Percentiles rank a stretch among this genome's conserved stretches.
phyloP scores from a whole-genome alignment of 2,113 vertebrate species.

The Thomomys bottae region DNA sequence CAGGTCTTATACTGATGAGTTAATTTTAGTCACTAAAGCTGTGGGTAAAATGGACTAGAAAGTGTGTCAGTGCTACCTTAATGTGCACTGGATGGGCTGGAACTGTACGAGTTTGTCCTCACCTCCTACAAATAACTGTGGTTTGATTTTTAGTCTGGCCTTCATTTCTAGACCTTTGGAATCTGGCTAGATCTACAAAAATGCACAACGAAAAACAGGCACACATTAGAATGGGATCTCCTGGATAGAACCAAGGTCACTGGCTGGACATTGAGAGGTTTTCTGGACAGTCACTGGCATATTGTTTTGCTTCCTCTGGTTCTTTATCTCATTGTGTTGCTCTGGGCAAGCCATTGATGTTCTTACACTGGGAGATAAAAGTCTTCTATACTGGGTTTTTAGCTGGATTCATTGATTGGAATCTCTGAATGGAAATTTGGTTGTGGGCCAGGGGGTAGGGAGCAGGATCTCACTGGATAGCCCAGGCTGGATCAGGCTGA shows the following conservation, averaged over 20 bases:
- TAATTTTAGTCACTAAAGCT: neutral
- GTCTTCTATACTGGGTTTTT: neutral
- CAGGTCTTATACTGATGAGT: neutral
- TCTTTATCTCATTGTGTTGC: neutral
- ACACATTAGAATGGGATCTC: neutral
- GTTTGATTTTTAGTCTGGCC: neutral
- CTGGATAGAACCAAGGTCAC: neutral
- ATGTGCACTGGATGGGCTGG: accelerated
- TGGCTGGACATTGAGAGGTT: neutral
- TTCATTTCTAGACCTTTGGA: neutral
- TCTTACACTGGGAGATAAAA: neutral
- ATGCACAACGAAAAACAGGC: neutral
- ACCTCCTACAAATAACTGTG: neutral
- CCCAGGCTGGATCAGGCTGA: neutral
- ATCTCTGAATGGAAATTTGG: neutral
- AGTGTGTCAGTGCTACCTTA: neutral
- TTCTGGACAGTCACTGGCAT: neutral
- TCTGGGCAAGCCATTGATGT: neutral
- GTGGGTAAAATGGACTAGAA: neutral
- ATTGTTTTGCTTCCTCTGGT: neutral
- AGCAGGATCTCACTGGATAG: neutral
- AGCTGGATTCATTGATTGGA: neutral
- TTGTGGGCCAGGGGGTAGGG: neutral
- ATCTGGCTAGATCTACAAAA: neutral
- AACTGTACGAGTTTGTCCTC: neutral